Percentiles rank a stretch among this genome's conserved stretches.
Conservation (phyloP, 2,888 invertebrate genomes). For the Drosophila meridiana region DNA sequence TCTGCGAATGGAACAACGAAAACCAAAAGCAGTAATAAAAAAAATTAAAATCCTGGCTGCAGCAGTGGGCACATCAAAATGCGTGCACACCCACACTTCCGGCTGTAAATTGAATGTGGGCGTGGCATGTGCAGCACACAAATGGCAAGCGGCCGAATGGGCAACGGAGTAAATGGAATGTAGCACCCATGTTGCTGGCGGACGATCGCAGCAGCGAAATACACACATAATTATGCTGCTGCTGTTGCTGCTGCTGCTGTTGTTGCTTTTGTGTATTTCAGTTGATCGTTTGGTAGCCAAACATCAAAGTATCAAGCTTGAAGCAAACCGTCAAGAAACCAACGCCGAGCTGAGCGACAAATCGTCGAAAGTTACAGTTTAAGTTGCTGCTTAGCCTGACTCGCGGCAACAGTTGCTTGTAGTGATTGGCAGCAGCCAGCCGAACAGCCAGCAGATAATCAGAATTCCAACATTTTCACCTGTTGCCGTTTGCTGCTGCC, state of each 20-base stretch:
- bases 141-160: slow-evolving; percentile 35
- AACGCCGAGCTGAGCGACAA: slow-evolving; percentile 66
- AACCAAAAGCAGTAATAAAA: slow-evolving; percentile 26
- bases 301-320: slow-evolving; percentile 62
- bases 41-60: slow-evolving; percentile 30
- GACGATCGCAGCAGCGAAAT: slow-evolving; percentile 24
- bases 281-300: slow-evolving; percentile 66
- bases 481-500: slow-evolving; percentile 73
- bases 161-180: slow-evolving; percentile 44
- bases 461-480: slow-evolving; percentile 82
- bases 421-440: slow-evolving; percentile 50
- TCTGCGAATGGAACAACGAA: slow-evolving; percentile 27
- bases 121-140: slow-evolving; percentile 55
- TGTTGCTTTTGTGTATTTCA: slow-evolving; percentile 48
- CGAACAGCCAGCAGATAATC: slow-evolving; percentile 67
- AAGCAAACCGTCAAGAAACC: slow-evolving; percentile 51
- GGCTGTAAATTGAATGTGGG: slow-evolving; percentile 81
- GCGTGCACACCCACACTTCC: slow-evolving; percentile 84
- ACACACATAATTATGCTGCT: slow-evolving; percentile 65
- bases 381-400: slow-evolving; percentile 62
- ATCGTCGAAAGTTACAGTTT: slow-evolving; percentile 81
- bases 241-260: slow-evolving; percentile 30
- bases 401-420: slow-evolving; percentile 52
- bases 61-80: slow-evolving; percentile 62
- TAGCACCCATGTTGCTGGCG: slow-evolving; percentile 52